Evolutionary conservation across 2,113 vertebrate species (phyloP).

Genomic region (Atrichornis clamosus): DNA sequence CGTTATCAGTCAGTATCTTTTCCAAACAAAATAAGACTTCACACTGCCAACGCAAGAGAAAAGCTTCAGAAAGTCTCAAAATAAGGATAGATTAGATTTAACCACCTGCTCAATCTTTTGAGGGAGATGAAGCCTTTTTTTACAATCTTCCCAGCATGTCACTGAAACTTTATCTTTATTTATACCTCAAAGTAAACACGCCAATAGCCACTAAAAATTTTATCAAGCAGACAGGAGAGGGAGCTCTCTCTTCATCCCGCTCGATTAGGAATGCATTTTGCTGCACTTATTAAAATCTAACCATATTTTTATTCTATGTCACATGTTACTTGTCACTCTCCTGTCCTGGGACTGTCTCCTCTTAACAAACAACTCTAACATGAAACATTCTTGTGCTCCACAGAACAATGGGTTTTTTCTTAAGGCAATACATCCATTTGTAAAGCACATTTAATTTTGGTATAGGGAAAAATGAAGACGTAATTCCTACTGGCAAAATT

Average conservation of each 20-base stretch:
- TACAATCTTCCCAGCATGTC: background rate
- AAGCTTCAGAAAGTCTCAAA: background rate
- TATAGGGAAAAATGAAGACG: background rate
- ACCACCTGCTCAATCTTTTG: background rate
- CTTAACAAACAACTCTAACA: background rate
- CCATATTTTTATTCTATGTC: background rate
- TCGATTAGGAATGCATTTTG: background rate
- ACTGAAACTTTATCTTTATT: background rate
- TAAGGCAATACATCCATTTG: background rate
- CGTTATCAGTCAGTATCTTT: background rate
- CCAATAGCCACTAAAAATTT: conserved; percentile 22
- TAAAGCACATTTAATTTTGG: background rate
- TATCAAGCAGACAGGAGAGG: conserved; percentile 72
- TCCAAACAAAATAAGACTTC: background rate
- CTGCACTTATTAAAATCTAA: conserved; percentile 1
- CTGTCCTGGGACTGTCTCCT: background rate
- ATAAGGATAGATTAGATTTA: background rate
- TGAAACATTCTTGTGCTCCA: background rate
- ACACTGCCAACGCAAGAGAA: background rate
- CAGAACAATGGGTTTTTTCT: background rate
- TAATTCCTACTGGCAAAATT: background rate
- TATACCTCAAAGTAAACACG: conserved; percentile 9
- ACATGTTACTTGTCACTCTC: background rate
- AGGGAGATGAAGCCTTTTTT: background rate
- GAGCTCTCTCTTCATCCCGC: conserved; percentile 71